These are phyloP conservation scores for Acanthosepion pharaonis DNA, from an alignment of 2,888 invertebrate genomes.

Conservation along the genomic window DNA sequence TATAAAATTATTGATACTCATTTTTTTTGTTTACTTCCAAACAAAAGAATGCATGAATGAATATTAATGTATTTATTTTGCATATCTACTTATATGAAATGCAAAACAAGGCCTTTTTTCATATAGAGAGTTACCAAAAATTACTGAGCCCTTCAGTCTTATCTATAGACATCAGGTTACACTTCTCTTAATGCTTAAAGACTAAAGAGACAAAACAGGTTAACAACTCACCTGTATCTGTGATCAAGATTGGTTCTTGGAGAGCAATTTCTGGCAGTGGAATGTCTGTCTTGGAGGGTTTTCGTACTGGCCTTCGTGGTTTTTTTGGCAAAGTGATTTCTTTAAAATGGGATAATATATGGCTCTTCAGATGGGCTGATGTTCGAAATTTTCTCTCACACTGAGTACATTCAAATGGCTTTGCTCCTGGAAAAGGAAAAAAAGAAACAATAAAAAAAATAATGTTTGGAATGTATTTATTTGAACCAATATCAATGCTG, in stretches of 20 bases:
- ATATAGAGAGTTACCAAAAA: not conserved
- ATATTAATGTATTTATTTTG: not conserved
- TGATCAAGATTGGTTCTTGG: slow-evolving; percentile 78
- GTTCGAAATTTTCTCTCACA: slow-evolving; percentile 74
- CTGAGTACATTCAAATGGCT: slow-evolving; percentile 74
- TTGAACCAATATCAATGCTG: no score
- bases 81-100: not conserved
- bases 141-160: no score
- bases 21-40: not conserved
- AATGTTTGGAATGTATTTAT: not conserved
- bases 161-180: not conserved
- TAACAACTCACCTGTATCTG: slow-evolving; percentile 74
- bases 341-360: slow-evolving; percentile 69
- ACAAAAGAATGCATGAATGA: not conserved
- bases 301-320: slow-evolving; percentile 55
- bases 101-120: not conserved
- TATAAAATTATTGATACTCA: not conserved
- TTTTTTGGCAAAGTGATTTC: slow-evolving; percentile 53
- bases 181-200: not conserved
- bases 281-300: slow-evolving; percentile 57
- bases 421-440: slow-evolving; percentile 69
- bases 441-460: slow-evolving; percentile 4
- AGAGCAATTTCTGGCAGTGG: slow-evolving; percentile 76
- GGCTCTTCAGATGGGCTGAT: slow-evolving; percentile 71
- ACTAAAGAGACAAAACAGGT: not conserved